These are phyloP conservation scores for Callospermophilus lateralis DNA, from an alignment of 2,113 vertebrate species.

Conservation along the genomic window DNA sequence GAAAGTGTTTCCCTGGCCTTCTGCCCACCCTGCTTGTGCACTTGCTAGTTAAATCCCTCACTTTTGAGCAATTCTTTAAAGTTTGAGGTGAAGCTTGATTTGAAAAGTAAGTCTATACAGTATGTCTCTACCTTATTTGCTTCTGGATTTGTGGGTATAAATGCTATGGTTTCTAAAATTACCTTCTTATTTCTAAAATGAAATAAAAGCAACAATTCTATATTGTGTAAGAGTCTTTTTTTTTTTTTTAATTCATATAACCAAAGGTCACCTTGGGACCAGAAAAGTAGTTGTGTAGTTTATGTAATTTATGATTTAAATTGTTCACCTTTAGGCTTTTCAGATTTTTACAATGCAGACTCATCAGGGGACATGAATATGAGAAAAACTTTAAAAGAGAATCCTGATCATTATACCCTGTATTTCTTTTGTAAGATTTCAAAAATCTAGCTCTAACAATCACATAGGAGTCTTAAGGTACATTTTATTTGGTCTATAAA, in stretches of 20 bases:
- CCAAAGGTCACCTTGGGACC: not conserved
- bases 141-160: not conserved
- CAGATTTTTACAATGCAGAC: not conserved
- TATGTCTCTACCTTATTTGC: not conserved
- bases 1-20: not conserved
- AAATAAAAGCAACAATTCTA: not conserved
- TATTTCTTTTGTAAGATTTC: not conserved
- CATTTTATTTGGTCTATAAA: not conserved
- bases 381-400: not conserved
- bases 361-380: not conserved
- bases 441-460: not conserved
- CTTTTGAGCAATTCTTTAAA: not conserved
- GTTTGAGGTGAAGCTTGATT: not conserved
- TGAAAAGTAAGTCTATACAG: not conserved
- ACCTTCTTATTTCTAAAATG: conserved; percentile 1
- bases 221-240: not conserved
- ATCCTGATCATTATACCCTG: not conserved
- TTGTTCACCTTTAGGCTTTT: not conserved
- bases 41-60: not conserved
- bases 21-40: too few species aligned
- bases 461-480: not conserved
- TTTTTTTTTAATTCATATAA: not conserved
- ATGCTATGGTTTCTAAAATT: not conserved
- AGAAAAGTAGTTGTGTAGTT: not conserved
- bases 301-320: not conserved